Evolutionary conservation across 2,888 invertebrate genomes (phyloP).

Genomic region (Aplocera efformata): DNA sequence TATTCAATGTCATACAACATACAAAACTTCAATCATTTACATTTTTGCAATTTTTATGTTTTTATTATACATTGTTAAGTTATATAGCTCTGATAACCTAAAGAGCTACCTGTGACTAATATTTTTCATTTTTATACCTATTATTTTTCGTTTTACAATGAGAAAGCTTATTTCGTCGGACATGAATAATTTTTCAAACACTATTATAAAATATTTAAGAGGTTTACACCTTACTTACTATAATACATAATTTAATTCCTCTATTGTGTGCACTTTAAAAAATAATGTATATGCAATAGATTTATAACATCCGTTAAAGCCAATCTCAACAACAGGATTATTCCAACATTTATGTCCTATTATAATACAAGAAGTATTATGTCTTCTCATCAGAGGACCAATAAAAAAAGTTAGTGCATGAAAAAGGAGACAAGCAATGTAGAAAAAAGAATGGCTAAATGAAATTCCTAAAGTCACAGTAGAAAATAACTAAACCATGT

Average conservation of each 20-base stretch:
- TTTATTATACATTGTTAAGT: conserved; percentile 72
- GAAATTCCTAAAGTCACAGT: conserved; percentile 62
- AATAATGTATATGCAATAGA: conserved; percentile 45
- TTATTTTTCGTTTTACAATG: conserved; percentile 45
- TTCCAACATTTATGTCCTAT: conserved; percentile 51
- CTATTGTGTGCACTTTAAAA: conserved; percentile 49
- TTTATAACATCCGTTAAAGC: conserved; percentile 43
- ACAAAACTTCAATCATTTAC: conserved; percentile 63
- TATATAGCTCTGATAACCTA: conserved; percentile 54
- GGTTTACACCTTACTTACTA: conserved; percentile 41
- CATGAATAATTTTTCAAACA: conserved; percentile 64
- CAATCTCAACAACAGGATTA: conserved; percentile 51
- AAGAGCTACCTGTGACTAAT: conserved; percentile 70
- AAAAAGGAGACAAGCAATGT: conserved; percentile 46
- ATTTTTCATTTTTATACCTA: conserved; percentile 56
- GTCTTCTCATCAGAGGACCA: conserved; percentile 43
- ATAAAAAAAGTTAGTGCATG: conserved; percentile 38
- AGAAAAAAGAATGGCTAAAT: conserved; percentile 41
- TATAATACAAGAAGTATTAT: conserved; percentile 38
- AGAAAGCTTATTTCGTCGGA: conserved; percentile 61
- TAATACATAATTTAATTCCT: conserved; percentile 31
- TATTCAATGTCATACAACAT: conserved; percentile 56
- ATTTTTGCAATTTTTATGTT: conserved; percentile 72
- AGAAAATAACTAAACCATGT: conserved; percentile 36
- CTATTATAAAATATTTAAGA: conserved; percentile 58